Base-by-base conservation (phyloP, 2,113 vertebrate genomes). In the Pitta sordida region DNA sequence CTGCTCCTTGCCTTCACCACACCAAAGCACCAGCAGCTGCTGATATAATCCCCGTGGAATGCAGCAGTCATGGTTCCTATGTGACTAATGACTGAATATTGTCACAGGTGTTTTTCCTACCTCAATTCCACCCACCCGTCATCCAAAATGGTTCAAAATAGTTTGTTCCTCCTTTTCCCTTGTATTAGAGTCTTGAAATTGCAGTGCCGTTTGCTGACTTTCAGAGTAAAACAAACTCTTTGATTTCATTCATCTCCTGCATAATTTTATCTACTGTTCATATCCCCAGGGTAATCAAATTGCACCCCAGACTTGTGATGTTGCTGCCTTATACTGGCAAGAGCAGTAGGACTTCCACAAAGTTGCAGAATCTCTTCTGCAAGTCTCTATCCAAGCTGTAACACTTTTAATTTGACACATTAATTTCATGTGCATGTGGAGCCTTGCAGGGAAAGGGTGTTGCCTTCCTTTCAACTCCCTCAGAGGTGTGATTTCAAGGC, bases 11-110 rank as follows among this genome's bases (percentile, higher is more conserved):
- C 63, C 93, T 83, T 93, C 80, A 49, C 93, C 94, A 26, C 94
- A 91, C 82, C 73, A 83, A 94, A 91, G 96, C 91, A 26, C 11
- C 46, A 36, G 75, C 70, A 83, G 67, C 84, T 51, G 89, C 90
- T 91, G 88, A 85, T 86, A 63, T 37, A 88, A 95, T 85, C 78
- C 51, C 70, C 87, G 19, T 91, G 94, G 95, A 95, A 95, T 83
- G 83, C 92, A 55, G 69, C 4, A 29, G 88, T 95, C 83, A 71
- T 74, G 69, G 90, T 83, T 93, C 85, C 80, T 55, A n/a, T 83
- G 79, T 94, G 93, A 93, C 58, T 96, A 94, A 95, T 62, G 58
- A 21, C 84, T 94, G 74, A 75, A 89, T 29, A 5, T 44, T 55
- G 76, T 90, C 2, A 1, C 53, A 87, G 87, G 85, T 93, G 89